Evolutionary conservation across 2,113 vertebrate species (phyloP), one percentile per base, ranked within the genome.

Genomic region (Ceyx melanurus): DNA sequence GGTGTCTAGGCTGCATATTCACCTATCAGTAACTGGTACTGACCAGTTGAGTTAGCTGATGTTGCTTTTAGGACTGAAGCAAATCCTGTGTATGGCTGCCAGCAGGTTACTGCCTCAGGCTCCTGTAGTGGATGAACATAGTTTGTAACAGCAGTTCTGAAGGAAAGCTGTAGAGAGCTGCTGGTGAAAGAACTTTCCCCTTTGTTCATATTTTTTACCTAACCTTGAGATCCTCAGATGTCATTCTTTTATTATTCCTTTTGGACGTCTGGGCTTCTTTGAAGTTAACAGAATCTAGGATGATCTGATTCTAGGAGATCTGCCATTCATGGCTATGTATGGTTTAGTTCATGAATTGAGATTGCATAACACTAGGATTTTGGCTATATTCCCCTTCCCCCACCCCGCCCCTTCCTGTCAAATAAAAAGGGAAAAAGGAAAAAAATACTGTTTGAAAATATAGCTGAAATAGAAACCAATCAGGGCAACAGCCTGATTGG

Each of bases 91-190:
- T 25, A 13, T 58, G 31, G 51, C 54, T 82, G 62, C 22, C 28
- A 77, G 71, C 45, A 42, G 75, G 85, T 86, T 82, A 54, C 54
- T 66, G 78, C 85, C 79, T 85, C 15, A 2, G 64, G 64, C 56
- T 86, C 10, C 75, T 14, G 9, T 15, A 21, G 53, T 48, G 42
- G 10, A 15, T 73, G 64, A 65, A 28, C 18, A 17, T 16, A n/a
- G 37, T 4, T 11, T 76, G 23, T n/a, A 61, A 20, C 28, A 50
- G 10, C 0, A 0, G 31, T 67, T 58, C 53, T 68, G 43, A 51
- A 31, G 85, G 29, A 42, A 90, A 83, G 33, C 31, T 64, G 28
- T 31, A 65, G 56, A 64, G 33, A 76, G 9, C 46, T 70, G 42
- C 45, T 85, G 33, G 35, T 51, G 7, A 25, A 78, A 90, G 54